Conservation (phyloP, 2,113 vertebrate species). For the Struthio camelus region DNA sequence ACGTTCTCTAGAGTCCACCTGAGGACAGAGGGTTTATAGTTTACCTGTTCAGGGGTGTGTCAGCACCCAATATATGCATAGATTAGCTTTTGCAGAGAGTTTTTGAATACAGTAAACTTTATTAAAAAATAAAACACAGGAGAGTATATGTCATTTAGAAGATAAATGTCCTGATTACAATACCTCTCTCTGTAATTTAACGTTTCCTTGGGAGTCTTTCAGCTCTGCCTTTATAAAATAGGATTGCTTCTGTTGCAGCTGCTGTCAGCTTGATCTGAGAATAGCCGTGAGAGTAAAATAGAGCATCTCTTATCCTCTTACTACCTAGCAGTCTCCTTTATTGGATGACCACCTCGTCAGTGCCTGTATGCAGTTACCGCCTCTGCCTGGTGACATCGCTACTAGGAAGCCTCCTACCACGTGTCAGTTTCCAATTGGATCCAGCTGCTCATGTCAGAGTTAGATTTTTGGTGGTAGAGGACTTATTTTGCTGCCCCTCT, state of each 20-base stretch:
- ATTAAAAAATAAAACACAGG: neutral
- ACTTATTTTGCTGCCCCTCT: neutral
- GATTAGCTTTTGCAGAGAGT: neutral
- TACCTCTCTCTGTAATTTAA: neutral
- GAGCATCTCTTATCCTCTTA: slow-evolving; percentile 28
- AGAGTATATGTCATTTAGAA: neutral
- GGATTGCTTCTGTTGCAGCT: slow-evolving; percentile 31
- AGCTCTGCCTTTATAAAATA: neutral
- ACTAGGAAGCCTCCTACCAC: neutral
- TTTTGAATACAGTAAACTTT: neutral
- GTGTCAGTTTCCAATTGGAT: neutral
- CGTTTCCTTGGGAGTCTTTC: neutral
- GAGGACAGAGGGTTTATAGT: neutral
- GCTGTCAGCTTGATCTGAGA: slow-evolving; percentile 33
- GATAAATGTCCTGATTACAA: neutral
- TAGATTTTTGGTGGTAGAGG: neutral
- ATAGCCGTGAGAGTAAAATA: neutral
- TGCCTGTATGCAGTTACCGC: neutral
- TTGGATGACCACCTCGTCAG: slow-evolving; percentile 26
- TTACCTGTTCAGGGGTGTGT: neutral
- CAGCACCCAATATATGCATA: neutral
- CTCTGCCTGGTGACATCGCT: neutral
- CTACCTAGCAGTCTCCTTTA: neutral
- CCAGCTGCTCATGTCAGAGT: neutral
- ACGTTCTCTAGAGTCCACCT: neutral